A percentile compares a stretch with the other conserved stretches of the same genome.
These are phyloP conservation scores for Vulpes vulpes DNA, from an alignment of 2,113 vertebrate species.

Conservation along the genomic window DNA sequence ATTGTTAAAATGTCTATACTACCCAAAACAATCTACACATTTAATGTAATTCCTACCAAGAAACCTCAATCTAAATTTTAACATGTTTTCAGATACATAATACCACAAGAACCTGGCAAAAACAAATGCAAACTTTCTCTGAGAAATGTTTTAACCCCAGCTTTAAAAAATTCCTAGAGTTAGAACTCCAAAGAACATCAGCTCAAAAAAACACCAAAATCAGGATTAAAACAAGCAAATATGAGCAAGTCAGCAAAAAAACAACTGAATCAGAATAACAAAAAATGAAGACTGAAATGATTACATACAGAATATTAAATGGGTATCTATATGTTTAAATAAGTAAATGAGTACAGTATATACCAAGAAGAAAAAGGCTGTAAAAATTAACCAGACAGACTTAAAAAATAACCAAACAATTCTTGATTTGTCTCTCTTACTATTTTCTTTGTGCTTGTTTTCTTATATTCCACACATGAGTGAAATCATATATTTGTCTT, in stretches of 20 bases:
- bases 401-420: background rate
- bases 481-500: background rate
- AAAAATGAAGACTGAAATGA: background rate
- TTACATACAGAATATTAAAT: background rate
- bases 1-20: background rate
- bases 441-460: background rate
- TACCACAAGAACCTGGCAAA: background rate
- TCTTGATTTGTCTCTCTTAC: background rate
- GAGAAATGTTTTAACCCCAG: background rate
- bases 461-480: background rate
- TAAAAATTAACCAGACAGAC: background rate
- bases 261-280: background rate
- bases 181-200: background rate
- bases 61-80: background rate
- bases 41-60: background rate
- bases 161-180: background rate
- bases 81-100: background rate
- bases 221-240: background rate
- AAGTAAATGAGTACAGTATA: background rate
- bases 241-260: background rate
- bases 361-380: background rate
- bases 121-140: background rate
- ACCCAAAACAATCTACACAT: background rate
- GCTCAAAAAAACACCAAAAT: background rate
- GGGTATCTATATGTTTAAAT: background rate